phyloP scores from a whole-genome alignment of 2,113 vertebrate genomes.

The Myodes glareolus region DNA sequence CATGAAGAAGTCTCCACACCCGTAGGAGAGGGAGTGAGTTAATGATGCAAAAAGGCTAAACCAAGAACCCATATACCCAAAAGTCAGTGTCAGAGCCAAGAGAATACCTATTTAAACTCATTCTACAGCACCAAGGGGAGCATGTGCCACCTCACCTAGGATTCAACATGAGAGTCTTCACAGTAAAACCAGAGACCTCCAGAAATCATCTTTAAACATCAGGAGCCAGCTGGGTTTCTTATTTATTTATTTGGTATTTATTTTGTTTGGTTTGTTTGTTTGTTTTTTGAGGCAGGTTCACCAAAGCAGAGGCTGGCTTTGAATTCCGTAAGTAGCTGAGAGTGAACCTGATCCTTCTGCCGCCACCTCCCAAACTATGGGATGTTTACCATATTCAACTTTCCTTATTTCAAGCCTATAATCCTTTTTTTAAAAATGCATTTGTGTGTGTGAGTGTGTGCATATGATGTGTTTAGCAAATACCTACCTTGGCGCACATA shows the following conservation, averaged over 20 bases:
- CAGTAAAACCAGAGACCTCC: conserved; percentile 24
- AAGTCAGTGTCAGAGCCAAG: background rate
- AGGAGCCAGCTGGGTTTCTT: background rate
- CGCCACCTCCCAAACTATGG: background rate
- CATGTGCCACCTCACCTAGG: background rate
- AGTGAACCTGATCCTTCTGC: background rate
- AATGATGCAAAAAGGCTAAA: background rate
- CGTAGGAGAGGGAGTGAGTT: conserved; percentile 55
- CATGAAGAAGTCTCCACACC: conserved; percentile 78
- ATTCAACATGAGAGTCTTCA: background rate
- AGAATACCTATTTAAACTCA: background rate
- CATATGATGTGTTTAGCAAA: background rate
- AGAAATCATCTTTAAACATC: conserved; percentile 16
- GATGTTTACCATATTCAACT: background rate
- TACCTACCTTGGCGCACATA: background rate
- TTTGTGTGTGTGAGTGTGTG: background rate
- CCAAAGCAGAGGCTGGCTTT: background rate
- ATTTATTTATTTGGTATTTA: background rate
- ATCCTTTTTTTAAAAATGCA: background rate
- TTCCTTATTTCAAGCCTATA: background rate
- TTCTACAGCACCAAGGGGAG: background rate
- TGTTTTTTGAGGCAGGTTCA: background rate
- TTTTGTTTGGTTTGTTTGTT: background rate
- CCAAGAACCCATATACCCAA: background rate
- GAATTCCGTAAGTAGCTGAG: background rate